Evolutionary conservation across 2,113 vertebrate genomes (phyloP), one percentile per base, ranked within the genome.

Genomic region (Oncorhynchus kisutch): DNA sequence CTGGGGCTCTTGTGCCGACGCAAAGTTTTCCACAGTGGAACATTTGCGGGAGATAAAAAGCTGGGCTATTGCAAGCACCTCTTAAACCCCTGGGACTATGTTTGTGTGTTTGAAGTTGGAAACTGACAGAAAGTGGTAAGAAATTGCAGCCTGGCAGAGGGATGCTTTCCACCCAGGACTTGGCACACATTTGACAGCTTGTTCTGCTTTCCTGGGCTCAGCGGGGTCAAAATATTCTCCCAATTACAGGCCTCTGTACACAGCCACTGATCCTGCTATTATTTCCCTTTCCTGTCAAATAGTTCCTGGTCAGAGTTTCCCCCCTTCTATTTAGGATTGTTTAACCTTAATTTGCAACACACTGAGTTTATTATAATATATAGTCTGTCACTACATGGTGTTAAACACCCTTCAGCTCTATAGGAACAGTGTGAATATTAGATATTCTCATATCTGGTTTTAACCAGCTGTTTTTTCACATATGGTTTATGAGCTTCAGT

Each of bases 11-110:
- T 70, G 64, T 59, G 73, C 39, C 73, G 59, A 71, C 11, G 57
- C 39, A 64, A 24, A 85, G 70, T 84, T 88, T 73, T 85, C 78
- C 82, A 80, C 72, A 13, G 64, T 81, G 76, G 78, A 88, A 85
- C 74, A 84, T 75, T 82, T 85, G 70, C 22, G 70, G 62, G 71
- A 70, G 76, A 77, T n/a, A 74, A 71, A 67, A 48, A 29, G 83
- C 62, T 1, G 48, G 62, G 75, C 66, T 64, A 39, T 72, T 74
- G 76, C 76, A 73, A 84, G 60, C 62, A 76, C 54, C 31, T 77
- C 70, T 22, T 31, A 67, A 82, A 82, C 77, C 75, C 66, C 72
- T 66, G 71, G 76, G 78, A 75, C 39, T 49, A 73, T 69, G 57
- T 60, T 31, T 31, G 29, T 59, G 67, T 18, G 64, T 82, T 82